Percentiles rank a stretch among this genome's conserved stretches.
These are phyloP conservation scores for Eubasilissa splendida DNA, from an alignment of 2,888 invertebrate species.

Conservation along the genomic window DNA sequence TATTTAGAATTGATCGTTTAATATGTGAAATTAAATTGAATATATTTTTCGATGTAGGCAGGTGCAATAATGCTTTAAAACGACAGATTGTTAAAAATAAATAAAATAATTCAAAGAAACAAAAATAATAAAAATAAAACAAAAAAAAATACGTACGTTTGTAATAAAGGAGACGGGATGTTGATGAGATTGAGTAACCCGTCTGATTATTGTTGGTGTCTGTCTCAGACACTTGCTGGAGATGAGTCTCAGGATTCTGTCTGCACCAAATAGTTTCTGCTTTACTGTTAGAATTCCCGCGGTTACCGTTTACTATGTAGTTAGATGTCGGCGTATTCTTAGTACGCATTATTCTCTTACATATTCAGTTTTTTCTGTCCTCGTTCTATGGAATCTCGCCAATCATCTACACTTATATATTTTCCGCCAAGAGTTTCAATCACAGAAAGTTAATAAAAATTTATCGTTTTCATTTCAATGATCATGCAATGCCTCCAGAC, in stretches of 20 bases:
- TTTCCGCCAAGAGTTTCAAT: no score
- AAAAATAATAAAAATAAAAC: slow-evolving; percentile 62
- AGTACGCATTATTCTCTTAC: slow-evolving; percentile 58
- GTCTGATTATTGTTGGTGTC: slow-evolving; percentile 57
- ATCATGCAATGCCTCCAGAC: slow-evolving; percentile 45
- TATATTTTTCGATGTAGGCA: no score
- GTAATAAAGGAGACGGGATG: slow-evolving; percentile 61
- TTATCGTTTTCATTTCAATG: no score
- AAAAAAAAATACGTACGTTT: slow-evolving; percentile 70
- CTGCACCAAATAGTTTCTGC: slow-evolving; percentile 38
- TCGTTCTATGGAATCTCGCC: slow-evolving; percentile 33
- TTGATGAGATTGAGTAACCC: slow-evolving; percentile 45
- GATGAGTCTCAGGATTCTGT: slow-evolving; percentile 5
- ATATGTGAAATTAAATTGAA: no score
- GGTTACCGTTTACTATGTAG: slow-evolving; percentile 41
- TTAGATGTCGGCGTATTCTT: slow-evolving; percentile 57
- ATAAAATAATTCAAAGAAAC: slow-evolving; percentile 27
- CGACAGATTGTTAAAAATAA: no score
- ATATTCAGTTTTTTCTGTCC: slow-evolving; percentile 40
- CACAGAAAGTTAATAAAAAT: no score
- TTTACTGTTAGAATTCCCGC: slow-evolving; percentile 27
- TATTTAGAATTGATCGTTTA: no score
- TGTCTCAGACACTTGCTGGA: slow-evolving; percentile 31
- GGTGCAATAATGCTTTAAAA: no score
- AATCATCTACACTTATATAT: slow-evolving; percentile 46